phyloP scores from a whole-genome alignment of 2,113 vertebrate species.

The Stomatorhinus ivindoensis region DNA sequence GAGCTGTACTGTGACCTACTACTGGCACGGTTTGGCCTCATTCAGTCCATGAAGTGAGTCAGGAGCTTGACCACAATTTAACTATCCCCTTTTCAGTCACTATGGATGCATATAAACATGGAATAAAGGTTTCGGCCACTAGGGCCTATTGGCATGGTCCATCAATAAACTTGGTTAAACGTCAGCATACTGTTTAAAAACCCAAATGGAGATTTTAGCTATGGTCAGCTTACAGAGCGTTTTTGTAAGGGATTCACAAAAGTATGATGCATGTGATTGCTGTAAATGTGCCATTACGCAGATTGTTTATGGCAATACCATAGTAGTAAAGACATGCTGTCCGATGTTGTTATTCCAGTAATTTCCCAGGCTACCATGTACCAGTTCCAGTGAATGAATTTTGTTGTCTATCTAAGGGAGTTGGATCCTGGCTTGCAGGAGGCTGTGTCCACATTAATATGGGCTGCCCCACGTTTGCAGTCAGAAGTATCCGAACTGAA shows the following conservation, averaged over 20 bases:
- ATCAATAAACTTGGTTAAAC: not conserved
- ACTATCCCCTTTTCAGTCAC: not conserved
- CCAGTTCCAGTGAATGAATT: not conserved
- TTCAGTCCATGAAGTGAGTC: conserved; percentile 97
- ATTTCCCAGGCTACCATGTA: not conserved
- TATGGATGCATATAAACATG: not conserved
- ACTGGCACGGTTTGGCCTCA: conserved; percentile 86
- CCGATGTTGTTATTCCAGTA: not conserved
- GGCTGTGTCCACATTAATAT: conserved; percentile 90
- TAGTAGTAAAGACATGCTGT: not conserved
- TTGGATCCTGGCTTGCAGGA: conserved; percentile 90
- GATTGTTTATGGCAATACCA: not conserved
- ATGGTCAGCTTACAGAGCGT: not conserved
- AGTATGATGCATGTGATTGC: not conserved
- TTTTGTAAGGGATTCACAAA: not conserved
- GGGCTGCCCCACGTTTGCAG: conserved; percentile 92
- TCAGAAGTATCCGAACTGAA: conserved; percentile 86
- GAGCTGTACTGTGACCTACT: conserved; percentile 94
- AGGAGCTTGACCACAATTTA: not conserved
- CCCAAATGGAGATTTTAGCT: not conserved
- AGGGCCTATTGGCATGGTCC: not conserved
- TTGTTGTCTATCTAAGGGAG: conserved; percentile 61
- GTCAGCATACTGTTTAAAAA: not conserved
- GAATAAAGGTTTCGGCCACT: not conserved
- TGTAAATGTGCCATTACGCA: not conserved